Base-by-base conservation (phyloP, 1,140 invertebrate species). In the Drosophila novamexicana region DNA sequence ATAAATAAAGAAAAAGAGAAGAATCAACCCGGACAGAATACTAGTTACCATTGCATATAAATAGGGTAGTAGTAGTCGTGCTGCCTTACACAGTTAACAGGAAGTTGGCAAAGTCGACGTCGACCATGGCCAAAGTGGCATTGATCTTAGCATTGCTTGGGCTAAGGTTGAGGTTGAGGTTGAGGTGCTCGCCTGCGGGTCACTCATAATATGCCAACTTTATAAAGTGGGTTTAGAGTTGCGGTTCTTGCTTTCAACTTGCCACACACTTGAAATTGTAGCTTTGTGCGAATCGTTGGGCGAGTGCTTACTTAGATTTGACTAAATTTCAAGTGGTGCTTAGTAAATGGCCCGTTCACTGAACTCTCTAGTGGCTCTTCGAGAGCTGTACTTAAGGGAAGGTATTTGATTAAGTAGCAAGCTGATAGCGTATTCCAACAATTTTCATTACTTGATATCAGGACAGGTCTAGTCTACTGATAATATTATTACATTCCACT, bases 101-200 rank as follows among this genome's bases (percentile, higher is more conserved):
- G 83, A 86, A 86, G 83, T 86, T 81, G 70, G 78, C 81, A 77
- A 61, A 63, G 67, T 22, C 66, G 53, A 34, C 63, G 64, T 78
- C 75, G 69, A 82, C 57, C 57, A 47, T 59, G 57, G 57, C 57
- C 42, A 59, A 59, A 59, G 75, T 84, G 84, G 84, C 84, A 88
- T 88, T 88, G 84, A 88, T 88, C 84, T 88, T 88, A 88, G 84
- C 84, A 88, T 89, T 62, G 68, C 53, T 10, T 50, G 50, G 34
- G 22, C 63, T 42, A 68, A 71, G 65, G 76, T 77, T 78, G 81
- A 77, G 68, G 76, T 77, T 78, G 81, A 77, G 68, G 50, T 40
- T 68, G 61, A 56, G 62, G 62, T 42, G 37, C 45, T 67, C 49
- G 74, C 79, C 79, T 76, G 63, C 71, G 75, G 82, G 83, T 88